A percentile compares a stretch with the other conserved stretches of the same genome.
These are phyloP conservation scores for Lamprologus speciosus DNA, from an alignment of 2,113 vertebrate genomes.

Conservation along the genomic window DNA sequence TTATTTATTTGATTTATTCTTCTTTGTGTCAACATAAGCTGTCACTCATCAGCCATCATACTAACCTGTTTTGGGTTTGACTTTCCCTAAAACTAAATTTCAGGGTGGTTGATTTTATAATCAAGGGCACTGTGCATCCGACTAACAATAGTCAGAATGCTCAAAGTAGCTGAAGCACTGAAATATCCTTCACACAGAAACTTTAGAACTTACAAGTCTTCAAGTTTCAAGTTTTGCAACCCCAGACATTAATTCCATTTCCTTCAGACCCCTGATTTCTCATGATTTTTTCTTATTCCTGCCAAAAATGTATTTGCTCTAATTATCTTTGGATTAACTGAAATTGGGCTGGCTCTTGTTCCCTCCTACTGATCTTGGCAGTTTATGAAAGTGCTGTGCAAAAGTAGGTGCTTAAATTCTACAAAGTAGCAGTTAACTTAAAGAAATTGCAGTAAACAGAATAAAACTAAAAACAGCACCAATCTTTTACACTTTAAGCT, in stretches of 20 bases:
- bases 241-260: background rate
- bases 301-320: background rate
- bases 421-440: background rate
- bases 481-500: background rate
- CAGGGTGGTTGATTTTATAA: background rate
- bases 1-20: background rate
- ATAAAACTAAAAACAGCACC: background rate
- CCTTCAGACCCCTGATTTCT: background rate
- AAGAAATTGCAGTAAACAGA: background rate
- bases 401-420: background rate
- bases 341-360: background rate
- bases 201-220: background rate
- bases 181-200: background rate
- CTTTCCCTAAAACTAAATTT: background rate
- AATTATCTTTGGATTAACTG: conserved; percentile 34
- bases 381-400: background rate
- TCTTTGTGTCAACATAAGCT: background rate
- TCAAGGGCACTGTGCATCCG: background rate
- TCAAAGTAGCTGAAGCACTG: background rate
- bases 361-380: background rate
- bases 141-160: background rate
- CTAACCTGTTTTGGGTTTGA: background rate
- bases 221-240: background rate
- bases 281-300: background rate
- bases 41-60: background rate